Evolutionary conservation across 2,797 vertebrate species (phyloP).

Genomic region (Eremophila alpestris): DNA sequence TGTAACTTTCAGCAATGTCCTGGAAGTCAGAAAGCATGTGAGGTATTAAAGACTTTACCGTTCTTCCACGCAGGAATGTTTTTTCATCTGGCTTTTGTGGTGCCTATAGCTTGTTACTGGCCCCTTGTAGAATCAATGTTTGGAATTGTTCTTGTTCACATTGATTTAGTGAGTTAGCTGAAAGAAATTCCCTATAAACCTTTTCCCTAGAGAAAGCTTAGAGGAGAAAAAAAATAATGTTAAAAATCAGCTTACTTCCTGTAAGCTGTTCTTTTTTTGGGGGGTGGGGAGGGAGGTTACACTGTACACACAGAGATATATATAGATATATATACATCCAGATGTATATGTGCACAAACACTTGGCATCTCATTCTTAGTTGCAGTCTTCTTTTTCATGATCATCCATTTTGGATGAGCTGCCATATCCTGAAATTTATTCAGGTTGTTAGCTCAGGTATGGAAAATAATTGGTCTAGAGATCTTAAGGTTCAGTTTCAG

Average conservation of each 20-base stretch:
- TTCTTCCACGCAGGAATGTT: not conserved
- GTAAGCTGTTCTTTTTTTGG: not conserved
- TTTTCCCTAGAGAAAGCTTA: not conserved
- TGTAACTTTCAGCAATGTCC: not conserved
- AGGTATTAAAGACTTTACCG: not conserved
- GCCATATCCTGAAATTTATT: not conserved
- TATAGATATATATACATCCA: rapidly evolving
- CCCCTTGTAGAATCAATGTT: not conserved
- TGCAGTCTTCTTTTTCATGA: not conserved
- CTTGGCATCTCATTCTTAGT: not conserved
- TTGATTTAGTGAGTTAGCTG: not conserved
- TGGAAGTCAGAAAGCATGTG: not conserved
- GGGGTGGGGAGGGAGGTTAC: not conserved
- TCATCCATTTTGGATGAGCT: not conserved
- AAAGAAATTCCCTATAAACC: not conserved
- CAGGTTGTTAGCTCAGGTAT: not conserved
- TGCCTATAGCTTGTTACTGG: not conserved
- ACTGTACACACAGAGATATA: rapidly evolving
- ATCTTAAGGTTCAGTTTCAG: not conserved
- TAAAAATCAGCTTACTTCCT: not conserved
- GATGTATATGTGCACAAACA: not conserved
- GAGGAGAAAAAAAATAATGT: not conserved
- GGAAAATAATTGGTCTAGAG: not conserved
- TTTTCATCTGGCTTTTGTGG: not conserved
- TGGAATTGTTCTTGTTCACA: not conserved